These are phyloP conservation scores for Nyctibius bracteatus DNA, from an alignment of 2,113 vertebrate genomes.

Conservation along the genomic window DNA sequence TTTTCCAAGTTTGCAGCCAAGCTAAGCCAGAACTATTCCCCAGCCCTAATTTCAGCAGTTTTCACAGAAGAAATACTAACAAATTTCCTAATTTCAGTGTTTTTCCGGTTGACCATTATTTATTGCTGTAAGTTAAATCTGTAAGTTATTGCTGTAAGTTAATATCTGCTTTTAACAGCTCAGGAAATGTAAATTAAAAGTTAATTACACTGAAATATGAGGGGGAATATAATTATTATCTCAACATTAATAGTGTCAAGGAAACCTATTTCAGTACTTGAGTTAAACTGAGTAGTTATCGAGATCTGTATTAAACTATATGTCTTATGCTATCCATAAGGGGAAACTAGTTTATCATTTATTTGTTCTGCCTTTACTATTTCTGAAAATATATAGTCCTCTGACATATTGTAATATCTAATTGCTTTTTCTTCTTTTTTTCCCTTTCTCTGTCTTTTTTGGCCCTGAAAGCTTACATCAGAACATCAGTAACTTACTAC, in stretches of 20 bases:
- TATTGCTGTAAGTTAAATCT: neutral
- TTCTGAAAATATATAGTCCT: neutral
- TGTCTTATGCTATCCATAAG: neutral
- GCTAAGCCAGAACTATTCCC: neutral
- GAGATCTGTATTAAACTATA: neutral
- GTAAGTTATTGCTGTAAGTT: neutral
- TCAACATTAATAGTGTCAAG: neutral
- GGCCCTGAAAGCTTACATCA: neutral
- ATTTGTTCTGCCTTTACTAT: neutral
- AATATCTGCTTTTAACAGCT: neutral
- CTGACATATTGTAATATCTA: neutral
- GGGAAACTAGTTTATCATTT: neutral
- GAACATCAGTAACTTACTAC: neutral
- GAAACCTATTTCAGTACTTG: neutral
- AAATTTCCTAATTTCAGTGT: neutral
- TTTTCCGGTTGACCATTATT: neutral
- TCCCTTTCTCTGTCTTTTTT: neutral
- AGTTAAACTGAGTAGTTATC: neutral
- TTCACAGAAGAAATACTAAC: neutral
- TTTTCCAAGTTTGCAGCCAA: neutral
- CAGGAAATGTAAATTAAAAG: neutral
- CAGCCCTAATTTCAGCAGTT: neutral
- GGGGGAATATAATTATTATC: neutral
- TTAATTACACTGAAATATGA: slow-evolving; percentile 10
- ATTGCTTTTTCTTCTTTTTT: neutral